Evolutionary conservation across 2,113 vertebrate species (phyloP).

Genomic region (Pygoscelis adeliae): DNA sequence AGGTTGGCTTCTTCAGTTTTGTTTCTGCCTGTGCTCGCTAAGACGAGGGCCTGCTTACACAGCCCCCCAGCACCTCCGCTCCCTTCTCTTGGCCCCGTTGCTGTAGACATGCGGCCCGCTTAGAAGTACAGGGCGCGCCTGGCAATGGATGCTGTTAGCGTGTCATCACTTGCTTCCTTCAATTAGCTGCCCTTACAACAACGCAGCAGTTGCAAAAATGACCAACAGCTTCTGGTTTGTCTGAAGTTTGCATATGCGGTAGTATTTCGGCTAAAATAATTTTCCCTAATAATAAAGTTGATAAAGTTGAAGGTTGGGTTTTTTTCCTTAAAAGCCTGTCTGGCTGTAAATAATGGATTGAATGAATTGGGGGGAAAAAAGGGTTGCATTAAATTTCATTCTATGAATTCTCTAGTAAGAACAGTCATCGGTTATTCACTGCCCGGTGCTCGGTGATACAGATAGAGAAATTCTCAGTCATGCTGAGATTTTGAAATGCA

Average conservation of each 20-base stretch:
- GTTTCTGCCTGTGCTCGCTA: not conserved
- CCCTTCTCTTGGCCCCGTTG: rapidly evolving
- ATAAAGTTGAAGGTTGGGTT: not conserved
- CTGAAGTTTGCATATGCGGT: rapidly evolving
- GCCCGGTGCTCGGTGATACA: not conserved
- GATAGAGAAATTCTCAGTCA: not conserved
- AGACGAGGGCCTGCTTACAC: not conserved
- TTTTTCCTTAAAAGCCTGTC: not conserved
- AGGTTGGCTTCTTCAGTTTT: not conserved
- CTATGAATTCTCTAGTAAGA: not conserved
- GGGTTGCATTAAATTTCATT: not conserved
- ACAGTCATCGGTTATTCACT: not conserved
- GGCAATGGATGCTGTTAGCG: rapidly evolving
- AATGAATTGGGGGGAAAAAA: rapidly evolving
- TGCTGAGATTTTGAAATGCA: not conserved
- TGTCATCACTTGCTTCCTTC: not conserved
- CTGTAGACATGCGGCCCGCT: rapidly evolving
- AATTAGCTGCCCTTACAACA: not conserved
- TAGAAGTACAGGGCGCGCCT: rapidly evolving
- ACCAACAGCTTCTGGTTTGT: not conserved
- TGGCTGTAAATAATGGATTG: not conserved
- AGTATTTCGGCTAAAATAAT: not conserved
- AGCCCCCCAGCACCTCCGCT: not conserved
- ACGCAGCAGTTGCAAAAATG: not conserved
- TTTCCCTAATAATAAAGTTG: not conserved